A percentile compares a stretch with the other conserved stretches of the same genome.
Evolutionary conservation across 2,797 vertebrate genomes (phyloP).

Genomic region (Helarctos malayanus): DNA sequence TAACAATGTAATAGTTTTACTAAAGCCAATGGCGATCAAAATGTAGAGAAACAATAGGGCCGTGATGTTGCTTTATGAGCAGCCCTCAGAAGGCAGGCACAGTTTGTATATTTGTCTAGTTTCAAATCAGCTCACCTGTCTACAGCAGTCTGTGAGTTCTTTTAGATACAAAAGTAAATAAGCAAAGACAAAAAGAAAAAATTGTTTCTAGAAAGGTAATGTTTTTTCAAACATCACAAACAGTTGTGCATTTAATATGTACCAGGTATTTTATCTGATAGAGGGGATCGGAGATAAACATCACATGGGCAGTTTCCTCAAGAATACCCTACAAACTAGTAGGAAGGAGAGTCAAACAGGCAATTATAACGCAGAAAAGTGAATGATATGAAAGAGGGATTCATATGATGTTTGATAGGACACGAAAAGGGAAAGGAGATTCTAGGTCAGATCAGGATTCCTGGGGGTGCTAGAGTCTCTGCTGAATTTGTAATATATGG

Average conservation of each 20-base stretch:
- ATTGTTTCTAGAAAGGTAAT: background rate
- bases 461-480: background rate
- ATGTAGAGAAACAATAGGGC: background rate
- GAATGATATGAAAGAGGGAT: background rate
- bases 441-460: background rate
- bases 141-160: background rate
- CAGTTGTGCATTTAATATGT: background rate
- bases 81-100: background rate
- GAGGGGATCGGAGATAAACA: background rate
- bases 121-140: background rate
- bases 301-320: background rate
- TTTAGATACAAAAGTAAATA: constrained; percentile 10
- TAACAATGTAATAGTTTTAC: background rate
- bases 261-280: background rate
- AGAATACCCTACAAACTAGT: background rate
- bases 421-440: background rate
- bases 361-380: background rate
- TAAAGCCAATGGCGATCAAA: background rate
- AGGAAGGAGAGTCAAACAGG: background rate
- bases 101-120: background rate
- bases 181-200: background rate
- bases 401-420: background rate
- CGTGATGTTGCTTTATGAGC: background rate
- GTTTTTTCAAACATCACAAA: background rate
- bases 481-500: background rate